Evolutionary conservation across 2,888 invertebrate species (phyloP).

Genomic region (Eilema sororculum): DNA sequence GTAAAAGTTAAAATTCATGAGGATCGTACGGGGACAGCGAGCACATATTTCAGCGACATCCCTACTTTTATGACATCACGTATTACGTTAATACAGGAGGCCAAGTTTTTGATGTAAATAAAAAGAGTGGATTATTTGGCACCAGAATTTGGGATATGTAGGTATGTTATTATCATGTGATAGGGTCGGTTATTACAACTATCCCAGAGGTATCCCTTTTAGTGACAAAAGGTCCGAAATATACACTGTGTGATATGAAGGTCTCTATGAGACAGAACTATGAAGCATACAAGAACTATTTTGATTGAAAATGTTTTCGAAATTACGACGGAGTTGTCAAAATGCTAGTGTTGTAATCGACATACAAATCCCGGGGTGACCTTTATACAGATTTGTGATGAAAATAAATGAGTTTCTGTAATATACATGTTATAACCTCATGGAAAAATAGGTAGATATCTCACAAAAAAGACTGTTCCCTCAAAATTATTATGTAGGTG

Average conservation of each 20-base stretch:
- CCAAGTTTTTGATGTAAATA: constrained; percentile 57
- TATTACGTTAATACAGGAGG: constrained; percentile 66
- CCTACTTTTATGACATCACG: constrained; percentile 77
- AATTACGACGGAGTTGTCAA: neutral
- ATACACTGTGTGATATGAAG: neutral
- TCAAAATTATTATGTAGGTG: constrained; percentile 52
- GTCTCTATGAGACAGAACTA: neutral
- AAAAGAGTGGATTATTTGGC: constrained; percentile 43
- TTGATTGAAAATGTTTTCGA: neutral
- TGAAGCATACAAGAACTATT: neutral
- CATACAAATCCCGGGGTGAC: too few relatives aligned
- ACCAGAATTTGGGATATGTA: constrained; percentile 7
- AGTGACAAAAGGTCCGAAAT: neutral
- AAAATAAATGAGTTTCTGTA: too few relatives aligned
- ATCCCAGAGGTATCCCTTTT: neutral
- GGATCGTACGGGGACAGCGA: constrained; percentile 61
- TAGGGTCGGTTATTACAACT: neutral
- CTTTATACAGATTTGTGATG: too few relatives aligned
- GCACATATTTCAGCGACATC: constrained; percentile 70
- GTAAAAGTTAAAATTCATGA: constrained; percentile 81
- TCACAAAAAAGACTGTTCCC: constrained; percentile 55
- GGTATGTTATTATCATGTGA: constrained; percentile 9
- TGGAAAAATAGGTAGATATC: neutral
- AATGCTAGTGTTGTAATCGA: neutral
- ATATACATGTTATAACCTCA: too few relatives aligned